Evolutionary conservation across 2,113 vertebrate species (phyloP).

Genomic region (Rhinolophus sinicus): DNA sequence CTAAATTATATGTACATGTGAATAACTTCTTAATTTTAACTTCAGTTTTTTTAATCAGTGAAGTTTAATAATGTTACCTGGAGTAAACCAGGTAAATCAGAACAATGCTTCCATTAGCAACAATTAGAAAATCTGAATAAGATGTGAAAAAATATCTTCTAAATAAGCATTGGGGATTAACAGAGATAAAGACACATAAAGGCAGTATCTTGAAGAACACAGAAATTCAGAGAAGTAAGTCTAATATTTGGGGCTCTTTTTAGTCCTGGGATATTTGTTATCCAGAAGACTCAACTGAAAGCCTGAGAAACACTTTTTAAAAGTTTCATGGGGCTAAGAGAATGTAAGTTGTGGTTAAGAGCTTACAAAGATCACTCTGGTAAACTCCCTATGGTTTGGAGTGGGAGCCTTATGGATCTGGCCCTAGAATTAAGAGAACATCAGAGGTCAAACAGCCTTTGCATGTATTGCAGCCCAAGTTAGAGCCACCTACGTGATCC

Average conservation of each 20-base stretch:
- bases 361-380: not conserved
- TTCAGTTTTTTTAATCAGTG: not conserved
- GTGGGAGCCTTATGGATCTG: not conserved
- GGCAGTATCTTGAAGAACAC: not conserved
- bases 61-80: not conserved
- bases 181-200: not conserved
- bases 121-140: not conserved
- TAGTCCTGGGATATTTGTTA: not conserved
- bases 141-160: not conserved
- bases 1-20: not conserved
- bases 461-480: not conserved
- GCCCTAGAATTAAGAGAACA: not conserved
- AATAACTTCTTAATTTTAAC: not conserved
- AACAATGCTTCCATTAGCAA: not conserved
- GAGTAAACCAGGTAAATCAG: not conserved
- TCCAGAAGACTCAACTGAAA: not conserved
- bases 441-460: not conserved
- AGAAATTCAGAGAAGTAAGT: not conserved
- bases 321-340: not conserved
- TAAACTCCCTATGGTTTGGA: not conserved
- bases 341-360: not conserved
- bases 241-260: not conserved
- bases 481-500: not conserved
- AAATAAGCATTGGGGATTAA: not conserved
- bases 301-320: not conserved